Evolutionary conservation across 2,888 invertebrate species (phyloP), one percentile per base, ranked within the genome.

Genomic region (Eutolmus rufibarbis): DNA sequence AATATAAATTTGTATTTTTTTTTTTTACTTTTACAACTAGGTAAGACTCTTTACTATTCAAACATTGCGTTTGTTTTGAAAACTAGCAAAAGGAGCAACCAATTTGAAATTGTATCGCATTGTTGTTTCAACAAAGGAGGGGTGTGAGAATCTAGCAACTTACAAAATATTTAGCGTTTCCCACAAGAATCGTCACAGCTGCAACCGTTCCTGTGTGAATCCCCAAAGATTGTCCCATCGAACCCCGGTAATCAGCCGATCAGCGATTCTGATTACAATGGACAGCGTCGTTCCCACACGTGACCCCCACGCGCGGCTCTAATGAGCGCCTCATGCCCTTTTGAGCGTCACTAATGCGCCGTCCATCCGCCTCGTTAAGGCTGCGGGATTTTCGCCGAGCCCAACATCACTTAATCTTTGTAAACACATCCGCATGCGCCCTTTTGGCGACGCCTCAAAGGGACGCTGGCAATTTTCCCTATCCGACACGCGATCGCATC

Each of bases 301-400:
- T 78, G 78, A 43, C 78, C 78, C 78, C 78, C 78, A 78, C 78
- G 43, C 78, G 78, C 34, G 12, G 9, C 37, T 5, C 78, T 78
- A 78, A 78, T 78, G 78, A 78, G 78, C n/a, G 37, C 78, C n/a
- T 40, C 78, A 78, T 78, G 40, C 78, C 43, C 46, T 46, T 78
- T 78, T 7, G 43, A 43, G 37, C 78, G 19, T 78, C 40, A 19
- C 43, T 40, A 78, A 23, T 78, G 78, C 43, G 23, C 23, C 43
- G 37, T 78, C 78, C 46, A 23, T 19, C 12, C 23, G 66, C 8
- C 66, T 66, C 37, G 37, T 40, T 78, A 78, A 8, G 19, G 5
- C 23, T n/a, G 37, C 23, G 78, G 43, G 43, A 23, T 19, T 23
- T 78, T 78, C 28, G 43, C 43, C 9, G 40, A 23, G 23, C 23